Base-by-base conservation (phyloP, 2,797 vertebrate genomes). In the Phrynocephalus vlangalii region DNA sequence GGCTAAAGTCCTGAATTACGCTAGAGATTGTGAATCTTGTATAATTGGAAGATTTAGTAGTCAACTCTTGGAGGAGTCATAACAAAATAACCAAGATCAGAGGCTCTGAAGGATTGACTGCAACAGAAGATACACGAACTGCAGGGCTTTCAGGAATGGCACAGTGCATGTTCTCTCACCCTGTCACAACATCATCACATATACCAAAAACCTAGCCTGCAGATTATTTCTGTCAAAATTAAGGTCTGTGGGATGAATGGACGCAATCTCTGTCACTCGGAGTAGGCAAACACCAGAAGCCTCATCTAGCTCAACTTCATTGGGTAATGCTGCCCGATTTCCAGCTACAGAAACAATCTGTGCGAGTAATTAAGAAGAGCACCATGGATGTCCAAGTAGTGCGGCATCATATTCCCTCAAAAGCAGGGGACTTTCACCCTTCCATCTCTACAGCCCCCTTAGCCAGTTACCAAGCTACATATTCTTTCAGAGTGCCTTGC, bases 361-460 rank as follows among this genome's bases (percentile, higher is more conserved):
- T 20, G 8, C 56, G 75, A 44, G 83, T 0, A 70, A 50, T 83
- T 80, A 0, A 0, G 30, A 0, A 0, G 10, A 13, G 44, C 0
- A 0, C 77, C 56, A 77, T 60, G 30, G 8, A 70, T 76, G 83
- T 63, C 78, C 92, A 30, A 79, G 44, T 91, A 7, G 9, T 0
- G 0, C 44, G 30, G 1, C 52, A 60, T 0, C 15, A 70, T 33
- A n/a, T 68, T 70, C 79, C 6, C 72, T 87, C 85, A 82, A 1
- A 0, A 28, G 28, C 48, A 77, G 18, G 11, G 30, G 83, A 84
- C 66, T n/a, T 2, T 5, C 1, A 20, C 28, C 33, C 82, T 79
- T 86, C 60, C 50, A 52, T 87, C 30, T 33, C 48, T 79, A 11
- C 48, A 26, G 15, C 73, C 87, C 80, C 89, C 1, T 0, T n/a